Evolutionary conservation across 2,113 vertebrate genomes (phyloP), one percentile per base, ranked within the genome.

Genomic region (Motacilla tschutschensis): DNA sequence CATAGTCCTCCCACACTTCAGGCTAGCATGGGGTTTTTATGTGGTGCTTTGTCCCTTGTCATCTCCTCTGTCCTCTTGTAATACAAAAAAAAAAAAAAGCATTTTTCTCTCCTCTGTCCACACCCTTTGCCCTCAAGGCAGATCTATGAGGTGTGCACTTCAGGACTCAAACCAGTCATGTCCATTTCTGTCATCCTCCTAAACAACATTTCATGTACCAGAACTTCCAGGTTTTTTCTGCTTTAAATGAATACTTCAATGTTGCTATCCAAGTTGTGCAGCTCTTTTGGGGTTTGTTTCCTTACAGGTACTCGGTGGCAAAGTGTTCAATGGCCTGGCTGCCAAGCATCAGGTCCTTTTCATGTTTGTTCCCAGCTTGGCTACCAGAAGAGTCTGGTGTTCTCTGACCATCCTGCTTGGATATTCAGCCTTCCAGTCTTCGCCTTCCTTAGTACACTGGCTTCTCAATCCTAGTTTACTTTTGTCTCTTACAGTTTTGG

Each of bases 1-100:
- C 5, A 0, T 0, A 48, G 11, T 63, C 31, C 7, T 77, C 26
- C 28, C 28, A 71, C 18, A 36, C 13, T 13, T 59, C 12, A 51
- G 28, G 17, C 28, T 26, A 14, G 11, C 6, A 8, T 1, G 1
- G 53, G 31, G 35, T 71, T 64, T 70, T 36, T 18, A 9, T 7
- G 16, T 58, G 24, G 5, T 59, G 38, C 31, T 80, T 79, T 53
- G 29, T 78, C 14, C 20, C 10, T 58, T 74, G 28, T 24, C 18
- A 43, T 8, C 12, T 59, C 21, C 8, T 82, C 22, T 16, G 14
- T 51, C 4, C 17, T 36, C 22, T 24, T 55, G 8, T 28, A 74
- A n/a, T 3, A 59, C 51, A 17, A 73, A 50, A 50, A 33, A 73
- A 50, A 50, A 33, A 43, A 46, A 82, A 73, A 29, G 0, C 3